Percentiles rank a stretch among this genome's conserved stretches.
phyloP scores from a whole-genome alignment of 1,140 invertebrate genomes.

The Drosophila melanogaster region DNA sequence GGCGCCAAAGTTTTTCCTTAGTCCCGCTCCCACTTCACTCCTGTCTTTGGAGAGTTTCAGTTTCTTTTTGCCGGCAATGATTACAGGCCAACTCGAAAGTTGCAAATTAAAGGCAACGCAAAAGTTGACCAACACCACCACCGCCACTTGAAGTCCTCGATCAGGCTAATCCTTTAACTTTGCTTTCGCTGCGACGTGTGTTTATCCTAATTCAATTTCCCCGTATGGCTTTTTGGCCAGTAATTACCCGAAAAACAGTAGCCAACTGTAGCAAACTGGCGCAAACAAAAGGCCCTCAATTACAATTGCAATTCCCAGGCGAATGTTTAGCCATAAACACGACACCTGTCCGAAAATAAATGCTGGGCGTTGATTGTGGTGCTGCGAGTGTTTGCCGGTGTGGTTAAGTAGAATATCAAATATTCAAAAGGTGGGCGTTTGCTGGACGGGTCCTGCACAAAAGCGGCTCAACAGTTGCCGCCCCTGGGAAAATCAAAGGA shows the following conservation, averaged over 20 bases:
- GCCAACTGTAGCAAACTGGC: conserved; percentile 9
- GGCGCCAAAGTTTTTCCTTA: conserved; percentile 62
- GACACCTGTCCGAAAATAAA: conserved; percentile 50
- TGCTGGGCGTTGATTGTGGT: conserved; percentile 37
- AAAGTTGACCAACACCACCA: conserved; percentile 24
- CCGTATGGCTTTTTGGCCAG: not conserved
- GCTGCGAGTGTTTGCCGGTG: not conserved
- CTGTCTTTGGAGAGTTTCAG: conserved; percentile 20
- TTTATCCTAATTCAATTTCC: conserved; percentile 29
- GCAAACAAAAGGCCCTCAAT: conserved; percentile 35
- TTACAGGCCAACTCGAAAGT: conserved; percentile 67
- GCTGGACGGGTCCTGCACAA: conserved; percentile 7
- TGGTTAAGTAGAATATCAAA: conserved; percentile 39
- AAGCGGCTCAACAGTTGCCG: conserved; percentile 20
- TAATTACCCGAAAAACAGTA: conserved; percentile 17
- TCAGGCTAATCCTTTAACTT: conserved; percentile 31
- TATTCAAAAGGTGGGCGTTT: conserved; percentile 36
- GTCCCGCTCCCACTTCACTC: not conserved
- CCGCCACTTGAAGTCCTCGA: conserved; percentile 2
- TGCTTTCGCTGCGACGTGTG: not conserved
- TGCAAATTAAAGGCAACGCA: conserved; percentile 60
- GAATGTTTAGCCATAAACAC: conserved; percentile 50
- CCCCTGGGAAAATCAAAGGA: conserved; percentile 8
- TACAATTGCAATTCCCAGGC: conserved; percentile 46
- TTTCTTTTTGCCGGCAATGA: conserved; percentile 55